A percentile compares a stretch with the other conserved stretches of the same genome.
Conservation (phyloP, 2,888 invertebrate genomes). For the Ligdia adustata region DNA sequence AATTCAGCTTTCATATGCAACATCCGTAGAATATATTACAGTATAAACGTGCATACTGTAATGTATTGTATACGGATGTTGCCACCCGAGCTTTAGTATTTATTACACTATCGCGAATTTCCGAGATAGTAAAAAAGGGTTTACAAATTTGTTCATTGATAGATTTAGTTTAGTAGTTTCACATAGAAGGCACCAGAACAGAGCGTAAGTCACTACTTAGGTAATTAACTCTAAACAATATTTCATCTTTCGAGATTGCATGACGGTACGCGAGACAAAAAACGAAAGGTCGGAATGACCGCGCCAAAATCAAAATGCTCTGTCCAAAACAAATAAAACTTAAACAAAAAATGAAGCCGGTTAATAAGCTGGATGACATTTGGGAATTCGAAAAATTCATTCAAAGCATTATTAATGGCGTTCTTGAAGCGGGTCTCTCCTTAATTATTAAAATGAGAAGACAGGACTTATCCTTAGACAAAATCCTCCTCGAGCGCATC, state of each 20-base stretch:
- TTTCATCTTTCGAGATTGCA: conserved; percentile 75
- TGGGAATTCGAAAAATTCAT: conserved; percentile 81
- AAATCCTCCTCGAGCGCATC: conserved; percentile 52
- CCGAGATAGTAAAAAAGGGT: too few species aligned
- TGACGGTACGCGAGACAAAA: conserved; percentile 78
- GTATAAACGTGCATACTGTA: too few species aligned
- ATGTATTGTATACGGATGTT: too few species aligned
- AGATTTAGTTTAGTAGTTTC: conserved; percentile 46
- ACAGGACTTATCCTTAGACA: conserved; percentile 66
- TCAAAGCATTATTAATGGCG: conserved; percentile 79
- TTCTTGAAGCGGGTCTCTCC: conserved; percentile 65
- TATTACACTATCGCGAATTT: too few species aligned
- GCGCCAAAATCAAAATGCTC: conserved; percentile 81
- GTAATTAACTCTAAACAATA: conserved; percentile 82
- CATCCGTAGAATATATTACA: too few species aligned
- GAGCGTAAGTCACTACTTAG: conserved; percentile 75
- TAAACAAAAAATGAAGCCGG: conserved; percentile 79
- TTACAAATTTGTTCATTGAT: too few species aligned
- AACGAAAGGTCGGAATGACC: conserved; percentile 78
- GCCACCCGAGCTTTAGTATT: too few species aligned
- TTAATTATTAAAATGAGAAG: conserved; percentile 74
- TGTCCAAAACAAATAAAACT: conserved; percentile 78
- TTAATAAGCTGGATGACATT: conserved; percentile 84
- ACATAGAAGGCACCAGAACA: conserved; percentile 64
- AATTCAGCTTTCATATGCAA: too few species aligned